Evolutionary conservation across 2,888 invertebrate genomes (phyloP), one percentile per base, ranked within the genome.

Genomic region (Prenolepis imparis): DNA sequence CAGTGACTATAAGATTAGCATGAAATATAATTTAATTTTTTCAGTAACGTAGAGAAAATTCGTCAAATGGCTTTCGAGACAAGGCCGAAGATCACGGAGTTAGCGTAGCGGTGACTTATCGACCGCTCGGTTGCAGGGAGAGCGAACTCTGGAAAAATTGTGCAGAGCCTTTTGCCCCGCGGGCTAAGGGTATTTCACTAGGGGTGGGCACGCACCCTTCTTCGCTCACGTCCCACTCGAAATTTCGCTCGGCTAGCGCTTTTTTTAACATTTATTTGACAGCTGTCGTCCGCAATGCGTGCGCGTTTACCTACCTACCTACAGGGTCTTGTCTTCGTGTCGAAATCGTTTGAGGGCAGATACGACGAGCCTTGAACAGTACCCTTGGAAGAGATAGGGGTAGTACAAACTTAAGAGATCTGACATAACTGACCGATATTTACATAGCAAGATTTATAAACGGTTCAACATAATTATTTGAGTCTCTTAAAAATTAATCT

Each of bases 211-310:
- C 59, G 83, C 91, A 91, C 92, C 92, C 93, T 92, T 91, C 89
- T 88, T 88, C 87, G 84, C 80, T 86, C 87, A 86, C 91, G 92
- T 91, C 87, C 93, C 93, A 94, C 94, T 94, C 93, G 92, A 94
- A 94, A 94, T 94, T 94, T 94, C 92, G 94, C 94, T 94, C 91
- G 92, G 92, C 92, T 93, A 93, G 94, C 94, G 91, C 91, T 93
- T 93, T 94, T 92, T 92, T 91, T 91, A 94, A 94, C 94, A 93
- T 94, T 94, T 94, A 94, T 94, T 94, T 94, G 94, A 94, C 94
- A 94, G 94, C 94, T 94, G 94, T 94, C 94, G 94, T 88, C 92
- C 93, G 92, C 94, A 94, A 90, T 86, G 91, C 90, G 90, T 85
- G 89, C 86, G 87, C 92, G 92, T 88, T 91, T 89, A 85, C 89